A percentile compares a stretch with the other conserved stretches of the same genome.
Evolutionary conservation across 1,140 invertebrate species (phyloP).

Genomic region (Caenorhabditis latens): DNA sequence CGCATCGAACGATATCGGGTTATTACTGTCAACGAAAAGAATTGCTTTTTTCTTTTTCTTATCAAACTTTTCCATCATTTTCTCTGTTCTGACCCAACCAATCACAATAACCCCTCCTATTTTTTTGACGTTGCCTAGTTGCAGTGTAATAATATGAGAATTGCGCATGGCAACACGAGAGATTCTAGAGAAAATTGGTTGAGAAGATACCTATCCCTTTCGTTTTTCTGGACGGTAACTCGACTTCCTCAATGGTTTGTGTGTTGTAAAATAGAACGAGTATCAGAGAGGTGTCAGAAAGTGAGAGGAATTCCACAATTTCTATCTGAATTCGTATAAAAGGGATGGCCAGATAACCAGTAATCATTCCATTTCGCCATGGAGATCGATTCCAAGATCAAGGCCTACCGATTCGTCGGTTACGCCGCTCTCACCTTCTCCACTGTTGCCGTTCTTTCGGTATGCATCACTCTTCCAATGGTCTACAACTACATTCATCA

Average conservation of each 20-base stretch:
- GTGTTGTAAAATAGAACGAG: neutral
- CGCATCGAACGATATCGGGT: neutral
- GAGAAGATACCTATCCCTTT: conserved; percentile 28
- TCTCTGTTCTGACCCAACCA: conserved; percentile 2
- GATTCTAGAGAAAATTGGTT: neutral
- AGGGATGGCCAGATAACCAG: neutral
- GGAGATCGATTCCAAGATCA: conserved; percentile 58
- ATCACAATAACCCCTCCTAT: conserved; percentile 7
- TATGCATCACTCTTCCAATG: conserved; percentile 57
- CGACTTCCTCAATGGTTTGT: neutral
- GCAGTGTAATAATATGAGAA: conserved; percentile 1
- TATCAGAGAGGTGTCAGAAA: neutral
- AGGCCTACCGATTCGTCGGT: conserved; percentile 64
- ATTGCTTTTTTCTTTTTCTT: conserved; percentile 27
- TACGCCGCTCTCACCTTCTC: conserved; percentile 61
- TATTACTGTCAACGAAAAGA: neutral
- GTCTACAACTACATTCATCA: conserved; percentile 62
- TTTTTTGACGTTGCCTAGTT: conserved; percentile 9
- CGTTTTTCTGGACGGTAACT: conserved; percentile 33
- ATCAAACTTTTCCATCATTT: conserved; percentile 47
- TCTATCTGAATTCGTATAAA: neutral
- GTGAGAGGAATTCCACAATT: conserved; percentile 38
- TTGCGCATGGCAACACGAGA: neutral
- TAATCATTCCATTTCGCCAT: conserved; percentile 52
- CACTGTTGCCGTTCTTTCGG: conserved; percentile 52